phyloP scores from a whole-genome alignment of 2,888 invertebrate species.

The Ochropleura plecta region DNA sequence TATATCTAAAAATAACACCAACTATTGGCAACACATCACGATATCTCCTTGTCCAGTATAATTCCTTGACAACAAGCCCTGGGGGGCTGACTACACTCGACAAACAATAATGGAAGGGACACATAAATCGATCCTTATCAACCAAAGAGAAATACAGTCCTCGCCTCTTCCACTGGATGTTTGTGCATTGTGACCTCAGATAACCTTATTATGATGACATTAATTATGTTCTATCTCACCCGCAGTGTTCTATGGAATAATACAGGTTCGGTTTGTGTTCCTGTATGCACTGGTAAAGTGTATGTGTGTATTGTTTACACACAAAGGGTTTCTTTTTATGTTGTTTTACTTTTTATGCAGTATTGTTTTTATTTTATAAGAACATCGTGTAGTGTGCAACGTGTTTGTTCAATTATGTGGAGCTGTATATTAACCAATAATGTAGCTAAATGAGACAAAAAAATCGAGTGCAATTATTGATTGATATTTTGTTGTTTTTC shows the following conservation, averaged over 20 bases:
- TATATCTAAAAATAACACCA: constrained; percentile 27
- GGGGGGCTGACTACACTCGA: constrained; percentile 70
- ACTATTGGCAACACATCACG: constrained; percentile 15
- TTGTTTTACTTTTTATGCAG: not conserved
- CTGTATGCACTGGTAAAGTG: constrained; percentile 12
- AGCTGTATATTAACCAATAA: not conserved
- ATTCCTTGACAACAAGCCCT: constrained; percentile 68
- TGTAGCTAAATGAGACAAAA: too few relatives aligned
- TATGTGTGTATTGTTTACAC: constrained; percentile 35
- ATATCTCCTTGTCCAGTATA: constrained; percentile 48
- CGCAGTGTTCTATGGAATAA: constrained; percentile 80
- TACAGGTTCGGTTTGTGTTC: constrained; percentile 75
- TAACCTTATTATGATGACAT: constrained; percentile 89
- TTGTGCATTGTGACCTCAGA: constrained; percentile 85
- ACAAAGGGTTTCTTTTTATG: constrained; percentile 11
- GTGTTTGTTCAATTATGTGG: not conserved
- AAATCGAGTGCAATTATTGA: not conserved
- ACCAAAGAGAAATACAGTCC: constrained; percentile 72
- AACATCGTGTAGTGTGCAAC: not conserved
- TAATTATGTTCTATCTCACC: constrained; percentile 77
- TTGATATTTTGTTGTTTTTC: not conserved
- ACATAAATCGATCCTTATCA: constrained; percentile 75
- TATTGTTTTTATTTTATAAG: not conserved
- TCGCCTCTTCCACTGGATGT: constrained; percentile 75
- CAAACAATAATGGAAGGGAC: constrained; percentile 69